Evolutionary conservation across 2,888 invertebrate species (phyloP).

Genomic region (Drosophila melanosoma): DNA sequence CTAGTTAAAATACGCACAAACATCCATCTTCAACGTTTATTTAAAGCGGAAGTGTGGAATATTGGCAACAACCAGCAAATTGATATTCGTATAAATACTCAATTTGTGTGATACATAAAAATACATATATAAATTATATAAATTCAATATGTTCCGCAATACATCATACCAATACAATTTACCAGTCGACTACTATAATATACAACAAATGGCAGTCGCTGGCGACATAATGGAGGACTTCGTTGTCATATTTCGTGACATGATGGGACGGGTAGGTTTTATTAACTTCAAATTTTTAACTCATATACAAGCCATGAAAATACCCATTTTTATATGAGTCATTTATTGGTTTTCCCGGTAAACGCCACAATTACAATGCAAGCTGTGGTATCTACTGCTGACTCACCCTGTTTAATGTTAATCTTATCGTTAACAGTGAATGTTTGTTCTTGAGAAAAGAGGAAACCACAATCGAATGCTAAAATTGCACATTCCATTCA

Average conservation of each 20-base stretch:
- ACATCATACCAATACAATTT: slow-evolving; percentile 85
- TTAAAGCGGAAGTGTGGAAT: slow-evolving; percentile 32
- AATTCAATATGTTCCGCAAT: slow-evolving; percentile 80
- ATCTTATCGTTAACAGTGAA: slow-evolving; percentile 57
- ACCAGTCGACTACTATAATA: slow-evolving; percentile 87
- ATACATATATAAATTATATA: background rate
- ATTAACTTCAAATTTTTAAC: background rate
- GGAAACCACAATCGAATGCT: slow-evolving; percentile 41
- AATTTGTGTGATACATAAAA: background rate
- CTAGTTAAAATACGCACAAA: slow-evolving; percentile 2
- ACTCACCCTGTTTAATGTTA: slow-evolving; percentile 27
- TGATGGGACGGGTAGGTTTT: slow-evolving; percentile 88
- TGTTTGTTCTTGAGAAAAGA: slow-evolving; percentile 7
- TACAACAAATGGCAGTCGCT: slow-evolving; percentile 87
- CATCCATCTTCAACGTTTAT: slow-evolving; percentile 7
- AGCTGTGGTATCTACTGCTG: slow-evolving; percentile 22
- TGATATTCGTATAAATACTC: background rate
- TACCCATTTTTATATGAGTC: slow-evolving; percentile 1
- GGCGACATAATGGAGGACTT: slow-evolving; percentile 92
- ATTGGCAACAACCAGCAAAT: slow-evolving; percentile 10
- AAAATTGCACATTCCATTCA: slow-evolving; percentile 30
- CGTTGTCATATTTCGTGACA: slow-evolving; percentile 89
- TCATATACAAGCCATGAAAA: background rate
- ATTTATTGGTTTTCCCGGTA: slow-evolving; percentile 17
- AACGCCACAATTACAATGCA: background rate